A percentile compares a stretch with the other conserved stretches of the same genome.
Conservation (phyloP, 2,113 vertebrate genomes). For the Sula dactylatra region DNA sequence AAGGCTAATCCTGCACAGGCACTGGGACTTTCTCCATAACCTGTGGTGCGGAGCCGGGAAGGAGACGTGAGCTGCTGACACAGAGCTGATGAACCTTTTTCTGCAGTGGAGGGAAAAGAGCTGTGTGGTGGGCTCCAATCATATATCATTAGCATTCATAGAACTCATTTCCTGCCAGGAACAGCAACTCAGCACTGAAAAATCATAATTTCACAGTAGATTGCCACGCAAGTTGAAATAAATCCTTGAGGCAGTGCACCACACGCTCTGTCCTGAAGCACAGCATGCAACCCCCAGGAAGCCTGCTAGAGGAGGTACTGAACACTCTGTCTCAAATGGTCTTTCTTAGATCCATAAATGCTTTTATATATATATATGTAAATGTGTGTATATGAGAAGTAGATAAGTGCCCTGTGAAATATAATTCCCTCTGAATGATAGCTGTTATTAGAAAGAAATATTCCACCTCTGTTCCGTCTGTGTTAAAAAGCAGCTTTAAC, state of each 20-base stretch:
- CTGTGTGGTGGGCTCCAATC: not conserved
- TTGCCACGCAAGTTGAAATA: not conserved
- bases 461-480: not conserved
- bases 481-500: not conserved
- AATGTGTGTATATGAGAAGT: not conserved
- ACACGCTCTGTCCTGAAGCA: not conserved
- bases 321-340: not conserved
- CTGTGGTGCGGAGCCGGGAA: not conserved
- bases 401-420: not conserved
- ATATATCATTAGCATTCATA: not conserved
- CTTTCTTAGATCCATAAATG: not conserved
- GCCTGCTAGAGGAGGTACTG: not conserved
- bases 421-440: not conserved
- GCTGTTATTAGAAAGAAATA: not conserved
- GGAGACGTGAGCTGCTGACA: fast-evolving
- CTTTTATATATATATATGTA: not conserved
- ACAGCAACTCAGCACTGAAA: constrained; percentile 30
- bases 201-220: constrained; percentile 60
- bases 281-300: not conserved
- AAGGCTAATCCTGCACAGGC: not conserved
- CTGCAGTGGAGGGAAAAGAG: not conserved
- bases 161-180: constrained; percentile 13
- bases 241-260: not conserved
- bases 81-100: not conserved
- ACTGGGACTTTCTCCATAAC: not conserved